Conservation (phyloP, 2,797 vertebrate species). For the Enteromius afrohamiltoni region DNA sequence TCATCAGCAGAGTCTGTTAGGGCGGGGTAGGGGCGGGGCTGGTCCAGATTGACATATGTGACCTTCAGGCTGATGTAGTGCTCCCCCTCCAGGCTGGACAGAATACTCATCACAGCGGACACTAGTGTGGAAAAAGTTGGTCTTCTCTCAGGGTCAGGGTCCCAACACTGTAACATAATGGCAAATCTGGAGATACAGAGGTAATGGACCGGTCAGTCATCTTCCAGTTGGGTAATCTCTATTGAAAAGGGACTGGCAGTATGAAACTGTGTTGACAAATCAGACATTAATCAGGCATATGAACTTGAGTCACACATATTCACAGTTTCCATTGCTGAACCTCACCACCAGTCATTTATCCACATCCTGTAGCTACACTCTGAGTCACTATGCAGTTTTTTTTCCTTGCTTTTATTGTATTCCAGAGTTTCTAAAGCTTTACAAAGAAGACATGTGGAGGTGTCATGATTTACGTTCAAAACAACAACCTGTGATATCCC, state of each 20-base stretch:
- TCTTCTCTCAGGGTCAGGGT: conserved; percentile 78
- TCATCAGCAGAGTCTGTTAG: conserved; percentile 77
- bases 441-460: neutral
- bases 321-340: neutral
- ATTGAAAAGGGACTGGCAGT: neutral
- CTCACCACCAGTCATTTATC: neutral
- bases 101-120: conserved; percentile 77
- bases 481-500: neutral
- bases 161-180: conserved; percentile 91
- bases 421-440: neutral
- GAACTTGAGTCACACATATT: conserved; percentile 4
- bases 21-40: conserved; percentile 73
- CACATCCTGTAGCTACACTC: conserved; percentile 3
- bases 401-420: neutral
- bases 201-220: neutral
- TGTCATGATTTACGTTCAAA: neutral
- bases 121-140: conserved; percentile 83
- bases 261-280: neutral
- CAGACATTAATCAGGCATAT: neutral
- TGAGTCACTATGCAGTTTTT: neutral
- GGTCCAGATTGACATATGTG: conserved; percentile 87
- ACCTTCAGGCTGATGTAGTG: conserved; percentile 90
- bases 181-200: conserved; percentile 70
- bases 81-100: conserved; percentile 81
- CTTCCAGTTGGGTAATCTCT: neutral